Evolutionary conservation across 2,113 vertebrate species (phyloP).

Genomic region (Plecotus auritus): DNA sequence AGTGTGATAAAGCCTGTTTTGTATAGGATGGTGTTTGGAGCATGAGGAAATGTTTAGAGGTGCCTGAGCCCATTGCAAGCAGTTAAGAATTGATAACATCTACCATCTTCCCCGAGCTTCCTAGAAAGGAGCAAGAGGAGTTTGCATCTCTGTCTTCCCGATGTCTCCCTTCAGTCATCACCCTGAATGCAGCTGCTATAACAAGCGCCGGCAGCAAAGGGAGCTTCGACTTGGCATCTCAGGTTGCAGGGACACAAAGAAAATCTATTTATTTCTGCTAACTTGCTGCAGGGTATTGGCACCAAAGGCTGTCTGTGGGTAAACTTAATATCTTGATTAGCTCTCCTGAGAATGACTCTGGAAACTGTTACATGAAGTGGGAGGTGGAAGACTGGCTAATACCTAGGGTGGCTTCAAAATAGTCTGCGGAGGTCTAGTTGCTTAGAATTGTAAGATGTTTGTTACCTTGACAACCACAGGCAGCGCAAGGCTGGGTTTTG

Average conservation of each 20-base stretch:
- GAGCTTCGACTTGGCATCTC: background rate
- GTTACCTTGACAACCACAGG: constrained; percentile 71
- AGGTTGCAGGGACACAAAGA: background rate
- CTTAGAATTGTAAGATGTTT: constrained; percentile 22
- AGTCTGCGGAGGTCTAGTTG: constrained; percentile 27
- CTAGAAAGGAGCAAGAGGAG: background rate
- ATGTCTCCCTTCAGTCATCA: background rate
- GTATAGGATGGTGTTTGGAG: background rate
- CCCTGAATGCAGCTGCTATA: background rate
- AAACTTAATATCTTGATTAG: constrained; percentile 64
- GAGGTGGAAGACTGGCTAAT: background rate
- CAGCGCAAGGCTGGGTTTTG: constrained; percentile 2
- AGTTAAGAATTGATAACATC: background rate
- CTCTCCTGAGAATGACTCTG: constrained; percentile 57
- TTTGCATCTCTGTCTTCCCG: background rate
- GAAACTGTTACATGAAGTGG: constrained; percentile 20
- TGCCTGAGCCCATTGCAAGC: background rate
- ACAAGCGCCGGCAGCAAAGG: background rate
- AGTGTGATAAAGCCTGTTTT: background rate
- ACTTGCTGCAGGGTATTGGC: constrained; percentile 36
- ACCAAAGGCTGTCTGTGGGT: background rate
- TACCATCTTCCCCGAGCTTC: background rate
- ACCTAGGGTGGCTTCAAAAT: constrained; percentile 31
- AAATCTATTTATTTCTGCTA: constrained; percentile 19
- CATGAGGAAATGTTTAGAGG: background rate